Conservation (phyloP, 2,888 invertebrate species). For the Girardia tigrina region DNA sequence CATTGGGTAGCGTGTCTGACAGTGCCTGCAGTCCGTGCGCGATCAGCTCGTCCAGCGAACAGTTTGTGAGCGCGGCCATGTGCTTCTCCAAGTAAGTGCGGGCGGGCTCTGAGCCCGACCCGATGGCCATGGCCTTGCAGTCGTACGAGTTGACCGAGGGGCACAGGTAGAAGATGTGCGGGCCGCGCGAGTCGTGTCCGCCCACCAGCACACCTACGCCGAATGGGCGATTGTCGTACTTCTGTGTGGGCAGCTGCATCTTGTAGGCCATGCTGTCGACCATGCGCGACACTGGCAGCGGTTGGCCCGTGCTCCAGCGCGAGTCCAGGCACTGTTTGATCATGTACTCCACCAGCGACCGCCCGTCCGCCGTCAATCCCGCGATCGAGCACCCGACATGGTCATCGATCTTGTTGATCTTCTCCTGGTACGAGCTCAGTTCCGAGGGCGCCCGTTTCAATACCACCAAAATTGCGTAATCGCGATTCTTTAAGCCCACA, state of each 20-base stretch:
- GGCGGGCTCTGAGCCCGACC: constrained; percentile 88
- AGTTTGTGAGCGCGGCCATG: constrained; percentile 59
- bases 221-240: constrained; percentile 87
- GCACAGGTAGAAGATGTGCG: constrained; percentile 43
- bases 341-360: constrained; percentile 76
- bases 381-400: constrained; percentile 92
- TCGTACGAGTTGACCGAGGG: constrained; percentile 94
- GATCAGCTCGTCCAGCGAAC: constrained; percentile 54
- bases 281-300: constrained; percentile 71
- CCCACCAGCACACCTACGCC: constrained; percentile 93
- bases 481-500: constrained; percentile 80
- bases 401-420: constrained; percentile 73
- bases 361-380: constrained; percentile 89
- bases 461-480: constrained; percentile 82
- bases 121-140: constrained; percentile 96
- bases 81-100: constrained; percentile 89
- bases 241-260: constrained; percentile 88
- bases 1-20: constrained; percentile 84
- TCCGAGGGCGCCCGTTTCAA: constrained; percentile 80
- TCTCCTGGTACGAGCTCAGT: constrained; percentile 88
- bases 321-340: constrained; percentile 85
- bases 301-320: constrained; percentile 68
- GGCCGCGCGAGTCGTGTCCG: constrained; percentile 67
- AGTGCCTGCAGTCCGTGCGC: constrained; percentile 83
- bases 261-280: constrained; percentile 58